Percentiles rank a stretch among this genome's conserved stretches.
Conservation (phyloP, 2,797 vertebrate genomes). For the Ctenosaura bakeri region DNA sequence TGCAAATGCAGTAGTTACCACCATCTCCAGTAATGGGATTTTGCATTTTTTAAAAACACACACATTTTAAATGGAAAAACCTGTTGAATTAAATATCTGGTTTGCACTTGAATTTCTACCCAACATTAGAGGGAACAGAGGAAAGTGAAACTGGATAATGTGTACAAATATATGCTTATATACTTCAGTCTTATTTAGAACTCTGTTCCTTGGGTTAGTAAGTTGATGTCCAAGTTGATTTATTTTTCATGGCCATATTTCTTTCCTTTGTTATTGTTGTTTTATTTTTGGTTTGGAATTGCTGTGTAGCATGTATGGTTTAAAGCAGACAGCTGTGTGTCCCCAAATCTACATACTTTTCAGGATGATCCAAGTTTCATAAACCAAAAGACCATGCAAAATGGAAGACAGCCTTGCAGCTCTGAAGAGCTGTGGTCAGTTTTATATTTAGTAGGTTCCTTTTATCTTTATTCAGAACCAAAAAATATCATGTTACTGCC, state of each 20-base stretch:
- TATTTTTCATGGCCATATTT: neutral
- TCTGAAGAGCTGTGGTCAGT: conserved; percentile 14
- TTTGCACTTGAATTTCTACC: neutral
- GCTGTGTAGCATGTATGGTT: conserved; percentile 11
- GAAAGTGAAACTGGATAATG: neutral
- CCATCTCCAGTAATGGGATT: neutral
- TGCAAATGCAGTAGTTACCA: neutral
- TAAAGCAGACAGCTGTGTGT: conserved; percentile 27
- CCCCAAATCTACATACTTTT: conserved; percentile 40
- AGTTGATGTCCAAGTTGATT: conserved; percentile 21
- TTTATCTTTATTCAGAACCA: conserved; percentile 28
- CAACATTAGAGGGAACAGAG: neutral
- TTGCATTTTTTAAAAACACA: neutral
- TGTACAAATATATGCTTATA: neutral
- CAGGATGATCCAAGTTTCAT: conserved; percentile 41
- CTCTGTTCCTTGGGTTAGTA: neutral
- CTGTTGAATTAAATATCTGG: neutral
- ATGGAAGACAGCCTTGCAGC: conserved; percentile 29
- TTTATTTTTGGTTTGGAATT: conserved; percentile 48
- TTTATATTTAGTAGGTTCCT: conserved; percentile 31
- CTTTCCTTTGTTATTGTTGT: conserved; percentile 29
- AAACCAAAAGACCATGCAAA: conserved; percentile 23
- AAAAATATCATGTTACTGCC: conserved; percentile 27
- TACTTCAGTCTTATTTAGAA: neutral
- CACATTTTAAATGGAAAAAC: neutral